A percentile compares a stretch with the other conserved stretches of the same genome.
phyloP scores from a whole-genome alignment of 1,140 invertebrate genomes.

The Saccostrea glomerata region DNA sequence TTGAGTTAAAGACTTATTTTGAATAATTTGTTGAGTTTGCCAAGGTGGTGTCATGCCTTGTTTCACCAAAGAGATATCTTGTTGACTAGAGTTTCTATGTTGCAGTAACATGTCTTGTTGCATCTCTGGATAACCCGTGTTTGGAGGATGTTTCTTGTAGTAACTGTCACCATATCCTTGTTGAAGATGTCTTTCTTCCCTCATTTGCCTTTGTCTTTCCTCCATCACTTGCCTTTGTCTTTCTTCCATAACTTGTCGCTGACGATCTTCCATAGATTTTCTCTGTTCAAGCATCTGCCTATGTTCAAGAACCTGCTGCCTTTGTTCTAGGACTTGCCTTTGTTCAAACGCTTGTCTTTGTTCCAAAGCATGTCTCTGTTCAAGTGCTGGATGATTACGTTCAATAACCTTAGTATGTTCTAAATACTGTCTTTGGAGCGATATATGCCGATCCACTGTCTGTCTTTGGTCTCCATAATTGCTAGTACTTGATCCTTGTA shows the following conservation, averaged over 20 bases:
- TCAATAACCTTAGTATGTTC: not conserved
- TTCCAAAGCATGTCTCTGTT: slow-evolving; percentile 13
- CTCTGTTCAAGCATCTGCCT: slow-evolving; percentile 11
- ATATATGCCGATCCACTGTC: not conserved
- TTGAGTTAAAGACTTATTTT: not conserved
- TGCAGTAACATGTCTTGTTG: not conserved
- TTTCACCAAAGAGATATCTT: not conserved
- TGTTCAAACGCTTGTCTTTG: slow-evolving; percentile 31
- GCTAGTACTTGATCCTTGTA: not conserved
- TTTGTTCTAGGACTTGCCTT: not conserved
- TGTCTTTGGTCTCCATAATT: slow-evolving; percentile 2
- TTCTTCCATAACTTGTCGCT: slow-evolving; percentile 9
- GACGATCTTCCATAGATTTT: not conserved
- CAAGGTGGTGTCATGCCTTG: not conserved
- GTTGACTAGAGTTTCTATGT: not conserved
- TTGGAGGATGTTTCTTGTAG: not conserved
- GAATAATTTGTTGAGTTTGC: not conserved
- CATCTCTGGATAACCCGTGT: not conserved
- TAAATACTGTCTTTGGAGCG: slow-evolving; percentile 12
- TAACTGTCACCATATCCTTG: not conserved
- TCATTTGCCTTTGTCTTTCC: not conserved
- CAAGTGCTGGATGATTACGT: not conserved
- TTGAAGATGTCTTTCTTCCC: not conserved
- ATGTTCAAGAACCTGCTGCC: slow-evolving; percentile 1
- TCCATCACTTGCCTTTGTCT: slow-evolving; percentile 5